Base-by-base conservation (phyloP, 2,888 invertebrate species). In the Palloptera scutellata region DNA sequence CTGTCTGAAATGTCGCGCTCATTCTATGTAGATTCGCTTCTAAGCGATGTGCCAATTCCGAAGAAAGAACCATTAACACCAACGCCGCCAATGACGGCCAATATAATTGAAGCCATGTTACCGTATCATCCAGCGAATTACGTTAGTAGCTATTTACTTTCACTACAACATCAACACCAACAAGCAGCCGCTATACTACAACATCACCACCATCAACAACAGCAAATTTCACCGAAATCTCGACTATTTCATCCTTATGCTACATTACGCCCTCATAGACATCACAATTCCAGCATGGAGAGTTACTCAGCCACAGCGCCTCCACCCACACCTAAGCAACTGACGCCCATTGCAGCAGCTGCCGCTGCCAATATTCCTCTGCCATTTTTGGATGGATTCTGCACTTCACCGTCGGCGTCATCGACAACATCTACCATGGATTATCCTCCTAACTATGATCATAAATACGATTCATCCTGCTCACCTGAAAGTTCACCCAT, bases 11-110 rank as follows among this genome's bases (percentile, higher is more conserved):
- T 93, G 92, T 93, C 93, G 70, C 89, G 92, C 75, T 93, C 93
- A 73, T 94, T 94, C 80, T 84, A 93, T 66, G 92, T 94, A 79
- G 94, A 94, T 79, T 91, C 93, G 62, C 84, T 94, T 66, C 91
- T 94, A 73, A 90, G 89, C 86, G 89, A 88, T 77, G 86, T 89
- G 61, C 76, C 75, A 54, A 85, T 89, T 48, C 75, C 76, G 30
- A 82, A 83, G 75, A 80, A 79, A 71, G 81, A 83, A 64, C 60
- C 62, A n/a, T 12, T 30, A 13, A 30, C 64, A 2, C 20, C 59
- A 1, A 45, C 42, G 2, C 53, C 71, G 51, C 58, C 69, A 10
- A 67, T 59, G 11, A 62, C 76, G 0, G 78, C 79, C 9, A 76
- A 77, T 20, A 76, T 76, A 73, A 82, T 84, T 83, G 86, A 88